Percentiles rank a stretch among this genome's conserved stretches.
phyloP scores from a whole-genome alignment of 2,797 vertebrate genomes.

The Poeciliopsis infans region DNA sequence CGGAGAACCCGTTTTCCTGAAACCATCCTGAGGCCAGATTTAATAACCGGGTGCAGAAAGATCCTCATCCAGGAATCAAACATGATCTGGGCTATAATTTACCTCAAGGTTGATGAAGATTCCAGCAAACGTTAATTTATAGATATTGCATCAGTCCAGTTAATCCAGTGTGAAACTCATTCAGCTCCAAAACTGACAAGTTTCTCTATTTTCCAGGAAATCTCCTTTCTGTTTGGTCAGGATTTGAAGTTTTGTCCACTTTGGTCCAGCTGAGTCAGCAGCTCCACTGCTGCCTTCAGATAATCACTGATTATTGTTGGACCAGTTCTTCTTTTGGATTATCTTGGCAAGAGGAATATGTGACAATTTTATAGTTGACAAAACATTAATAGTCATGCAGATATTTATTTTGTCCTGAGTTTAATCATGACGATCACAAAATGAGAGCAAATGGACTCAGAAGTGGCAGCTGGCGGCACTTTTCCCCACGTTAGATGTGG shows the following conservation, averaged over 20 bases:
- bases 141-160: slow-evolving; percentile 3
- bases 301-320: slow-evolving; percentile 33
- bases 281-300: slow-evolving; percentile 58
- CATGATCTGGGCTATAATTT: slow-evolving; percentile 20
- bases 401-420: slow-evolving; percentile 8
- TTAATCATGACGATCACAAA: slow-evolving; percentile 26
- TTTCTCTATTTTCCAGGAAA: slow-evolving; percentile 41
- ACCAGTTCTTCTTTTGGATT: slow-evolving; percentile 51
- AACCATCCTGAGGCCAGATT: slow-evolving; percentile 11
- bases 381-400: slow-evolving; percentile 21
- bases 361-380: slow-evolving; percentile 34
- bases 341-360: slow-evolving; percentile 31
- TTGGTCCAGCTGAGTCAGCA: slow-evolving; percentile 50
- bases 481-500: slow-evolving; percentile 22
- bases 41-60: slow-evolving; percentile 4
- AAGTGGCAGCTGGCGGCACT: slow-evolving; percentile 32
- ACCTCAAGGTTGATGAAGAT: slow-evolving; percentile 21
- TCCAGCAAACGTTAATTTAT: slow-evolving; percentile 24
- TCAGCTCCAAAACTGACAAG: slow-evolving; percentile 30
- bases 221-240: slow-evolving; percentile 34
- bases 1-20: slow-evolving; percentile 46
- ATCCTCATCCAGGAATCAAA: slow-evolving; percentile 30
- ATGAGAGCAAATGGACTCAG: slow-evolving; percentile 1
- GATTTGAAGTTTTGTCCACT: slow-evolving; percentile 55
- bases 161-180: slow-evolving; percentile 21